Base-by-base conservation (phyloP, 2,888 invertebrate genomes). In the Lydus trimaculatus region DNA sequence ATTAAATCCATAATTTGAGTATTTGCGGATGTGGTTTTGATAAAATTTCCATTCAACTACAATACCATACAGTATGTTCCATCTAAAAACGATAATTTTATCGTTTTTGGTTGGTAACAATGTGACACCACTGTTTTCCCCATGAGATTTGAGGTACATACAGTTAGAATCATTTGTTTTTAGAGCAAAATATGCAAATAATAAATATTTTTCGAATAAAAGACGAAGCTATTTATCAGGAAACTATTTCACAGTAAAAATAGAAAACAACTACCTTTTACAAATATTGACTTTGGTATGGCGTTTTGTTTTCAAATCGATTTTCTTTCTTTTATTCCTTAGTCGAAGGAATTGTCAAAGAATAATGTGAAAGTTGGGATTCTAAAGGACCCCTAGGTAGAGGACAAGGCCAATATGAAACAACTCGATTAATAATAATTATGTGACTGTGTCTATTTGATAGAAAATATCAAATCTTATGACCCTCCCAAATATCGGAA, bases 341-440 rank as follows among this genome's bases (percentile, higher is more conserved):
- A 20, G 20, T 23, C 2, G 48, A 48, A 2, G 13, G 28, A 15
- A 25, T 56, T 56, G 28, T 28, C 11, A 28, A 7, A 15, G 25
- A 15, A 28, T 28, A 56, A 56, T 28, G 56, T 56, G 56, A 56
- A 56, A 56, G 56, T 25, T 25, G n/a, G 56, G 28, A 5, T 56
- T 56, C 8, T 28, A 56, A 43, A 56, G n/a, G 56, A 56, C n/a
- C 56, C 56, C 56, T 56, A 56, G 6, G 56, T 56, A 23, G 28
- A 15, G 25, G 56, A 56, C 56, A 56, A 56, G 56, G 56, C 56
- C 56, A 13, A 52, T n/a, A 17, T 36, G 36, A 36, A 36, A 13
- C 15, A 15, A 15, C 13, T 13, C 36, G 17, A 43, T 43, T 43
- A 43, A 7, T 43, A 43, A n/a, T 17, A 0, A 13, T n/a, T 28